Base-by-base conservation (phyloP, 2,888 invertebrate species). In the Apeira syringaria region DNA sequence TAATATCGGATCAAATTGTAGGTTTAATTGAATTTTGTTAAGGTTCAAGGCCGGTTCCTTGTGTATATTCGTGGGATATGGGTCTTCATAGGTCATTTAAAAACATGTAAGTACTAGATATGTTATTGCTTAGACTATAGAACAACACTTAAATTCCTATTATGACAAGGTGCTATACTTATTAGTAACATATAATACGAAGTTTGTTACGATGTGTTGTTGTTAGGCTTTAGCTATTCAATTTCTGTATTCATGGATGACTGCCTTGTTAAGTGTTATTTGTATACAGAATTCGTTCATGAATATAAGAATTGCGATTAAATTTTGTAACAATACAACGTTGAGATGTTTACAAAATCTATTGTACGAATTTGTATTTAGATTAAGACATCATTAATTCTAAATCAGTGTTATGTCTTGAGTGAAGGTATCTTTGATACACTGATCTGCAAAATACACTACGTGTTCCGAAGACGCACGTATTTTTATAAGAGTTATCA, bases 241-340 rank as follows among this genome's bases (percentile, higher is more conserved):
- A 66, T 59, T 71, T 53, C 55, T 59, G 49, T 61, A 61, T 68
- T 71, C 65, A 64, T 67, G 64, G 59, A 69, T 67, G 64, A 69
- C 57, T 50, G 47, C 35, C 47, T 42, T 47, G 42, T 45, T 47
- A 49, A 49, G 51, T 51, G 58, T 57, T 40, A 50, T 52, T 51
- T 56, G 15, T 41, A 41, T 37, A 33, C 29, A 50, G 41, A 15
- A 55, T 53, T 68, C 56, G 67, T 64, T 68, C 65, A 63, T 67
- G 68, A 64, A 63, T 69, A 64, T 52, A 54, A 51, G 50, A 65
- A 61, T 64, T 50, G 41, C 45, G 56, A 56, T 60, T 53, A 56
- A 4, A 55, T 53, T 37, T 55, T 55, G 17, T 50, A 54, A 45
- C 30, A 17, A 27, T 53, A 56, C 37, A 40, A 47, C 54, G 56